These are phyloP conservation scores for Pseudolycoriella hygida DNA, from an alignment of 2,888 invertebrate species.

Conservation along the genomic window DNA sequence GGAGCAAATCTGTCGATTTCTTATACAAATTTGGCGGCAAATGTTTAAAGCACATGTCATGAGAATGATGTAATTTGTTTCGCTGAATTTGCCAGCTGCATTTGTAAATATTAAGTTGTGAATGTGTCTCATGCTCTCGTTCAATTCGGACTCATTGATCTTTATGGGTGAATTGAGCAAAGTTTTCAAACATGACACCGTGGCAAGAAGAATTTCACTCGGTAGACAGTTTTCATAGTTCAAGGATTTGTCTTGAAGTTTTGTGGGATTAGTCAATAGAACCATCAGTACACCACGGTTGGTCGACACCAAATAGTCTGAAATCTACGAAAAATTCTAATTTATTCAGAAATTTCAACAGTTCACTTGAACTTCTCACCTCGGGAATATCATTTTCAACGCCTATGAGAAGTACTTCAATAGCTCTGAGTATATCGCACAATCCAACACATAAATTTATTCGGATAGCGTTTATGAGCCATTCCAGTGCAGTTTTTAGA, in stretches of 20 bases:
- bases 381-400: conserved; percentile 10
- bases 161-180: conserved; percentile 6
- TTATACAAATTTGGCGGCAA: conserved; percentile 18
- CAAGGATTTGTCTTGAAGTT: conserved; percentile 5
- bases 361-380: no score
- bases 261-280: conserved; percentile 6
- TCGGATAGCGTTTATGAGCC: no score
- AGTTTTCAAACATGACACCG: conserved; percentile 14
- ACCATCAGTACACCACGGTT: conserved; percentile 8
- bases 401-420: conserved; percentile 14
- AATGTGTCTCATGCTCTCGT: background rate
- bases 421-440: conserved; percentile 14
- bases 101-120: background rate
- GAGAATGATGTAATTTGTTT: conserved; percentile 10
- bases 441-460: conserved; percentile 11
- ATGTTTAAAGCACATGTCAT: conserved; percentile 14
- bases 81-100: background rate
- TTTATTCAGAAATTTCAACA: background rate
- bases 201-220: conserved; percentile 14
- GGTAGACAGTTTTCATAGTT: conserved; percentile 12
- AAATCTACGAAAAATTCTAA: background rate
- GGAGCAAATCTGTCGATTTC: conserved; percentile 19
- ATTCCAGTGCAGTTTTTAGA: no score
- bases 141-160: background rate
- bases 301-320: background rate